phyloP scores from a whole-genome alignment of 1,140 invertebrate species.

The Leptinotarsa lineolata region DNA sequence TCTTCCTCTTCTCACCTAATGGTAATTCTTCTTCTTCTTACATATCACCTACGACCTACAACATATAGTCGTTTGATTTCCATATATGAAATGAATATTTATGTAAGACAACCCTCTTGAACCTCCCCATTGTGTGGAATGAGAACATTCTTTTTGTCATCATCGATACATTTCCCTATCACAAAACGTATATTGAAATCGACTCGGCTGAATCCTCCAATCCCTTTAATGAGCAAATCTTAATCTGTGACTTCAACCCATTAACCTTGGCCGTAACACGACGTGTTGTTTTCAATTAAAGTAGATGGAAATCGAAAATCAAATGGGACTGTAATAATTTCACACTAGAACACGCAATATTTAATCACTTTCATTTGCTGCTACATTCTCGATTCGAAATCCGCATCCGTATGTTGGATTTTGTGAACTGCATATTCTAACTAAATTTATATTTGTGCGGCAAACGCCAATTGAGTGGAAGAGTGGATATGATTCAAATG shows the following conservation, averaged over 20 bases:
- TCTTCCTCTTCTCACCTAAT: too few relatives aligned
- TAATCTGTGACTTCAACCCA: constrained; percentile 31
- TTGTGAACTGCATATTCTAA: neutral
- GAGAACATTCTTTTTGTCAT: too few relatives aligned
- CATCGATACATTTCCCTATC: too few relatives aligned
- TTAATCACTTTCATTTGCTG: constrained; percentile 42
- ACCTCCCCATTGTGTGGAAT: too few relatives aligned
- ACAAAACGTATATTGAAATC: neutral
- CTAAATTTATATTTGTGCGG: too few relatives aligned
- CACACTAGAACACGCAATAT: constrained; percentile 35
- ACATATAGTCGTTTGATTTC: too few relatives aligned
- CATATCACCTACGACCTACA: too few relatives aligned
- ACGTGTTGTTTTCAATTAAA: constrained; percentile 47
- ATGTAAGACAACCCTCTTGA: too few relatives aligned
- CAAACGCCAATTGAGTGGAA: too few relatives aligned
- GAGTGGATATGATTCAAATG: too few relatives aligned
- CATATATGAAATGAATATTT: too few relatives aligned
- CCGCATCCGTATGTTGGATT: constrained; percentile 21
- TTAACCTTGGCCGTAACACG: constrained; percentile 46
- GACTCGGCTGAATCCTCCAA: neutral
- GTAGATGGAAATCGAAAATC: constrained; percentile 40
- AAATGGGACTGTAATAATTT: constrained; percentile 22
- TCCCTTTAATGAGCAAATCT: constrained; percentile 15
- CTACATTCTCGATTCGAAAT: neutral
- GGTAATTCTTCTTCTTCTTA: too few relatives aligned